These are phyloP conservation scores for Thamnophis sirtalis DNA, from an alignment of 2,113 vertebrate genomes.

Conservation along the genomic window DNA sequence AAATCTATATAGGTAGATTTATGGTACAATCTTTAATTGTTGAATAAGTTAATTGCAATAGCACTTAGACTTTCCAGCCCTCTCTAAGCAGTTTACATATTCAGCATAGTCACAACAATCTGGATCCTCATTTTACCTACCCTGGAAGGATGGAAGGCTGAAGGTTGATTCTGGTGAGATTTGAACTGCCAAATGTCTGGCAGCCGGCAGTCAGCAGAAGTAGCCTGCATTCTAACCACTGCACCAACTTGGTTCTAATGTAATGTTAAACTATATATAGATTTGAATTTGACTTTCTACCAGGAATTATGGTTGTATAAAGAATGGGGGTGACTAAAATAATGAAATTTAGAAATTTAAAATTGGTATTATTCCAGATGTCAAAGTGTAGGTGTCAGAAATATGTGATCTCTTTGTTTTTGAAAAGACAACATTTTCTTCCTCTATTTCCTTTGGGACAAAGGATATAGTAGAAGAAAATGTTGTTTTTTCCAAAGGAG, in stretches of 20 bases:
- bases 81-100: too few species aligned
- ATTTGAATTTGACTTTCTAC: background rate
- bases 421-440: background rate
- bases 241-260: background rate
- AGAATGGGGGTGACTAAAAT: background rate
- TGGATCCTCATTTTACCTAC: too few species aligned
- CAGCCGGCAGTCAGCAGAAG: too few species aligned
- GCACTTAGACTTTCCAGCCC: too few species aligned
- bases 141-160: too few species aligned
- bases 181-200: too few species aligned
- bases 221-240: too few species aligned
- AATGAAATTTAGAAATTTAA: background rate
- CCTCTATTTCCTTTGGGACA: background rate
- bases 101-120: too few species aligned
- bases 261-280: background rate
- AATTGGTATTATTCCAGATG: background rate
- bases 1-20: background rate
- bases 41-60: background rate
- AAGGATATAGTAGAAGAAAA: too few species aligned
- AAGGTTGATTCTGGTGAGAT: too few species aligned
- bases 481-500: background rate
- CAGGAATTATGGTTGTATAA: background rate
- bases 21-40: background rate
- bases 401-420: background rate
- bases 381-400: background rate